A percentile compares a stretch with the other conserved stretches of the same genome.
phyloP scores from a whole-genome alignment of 1,140 invertebrate species.

The Triops longicaudatus region DNA sequence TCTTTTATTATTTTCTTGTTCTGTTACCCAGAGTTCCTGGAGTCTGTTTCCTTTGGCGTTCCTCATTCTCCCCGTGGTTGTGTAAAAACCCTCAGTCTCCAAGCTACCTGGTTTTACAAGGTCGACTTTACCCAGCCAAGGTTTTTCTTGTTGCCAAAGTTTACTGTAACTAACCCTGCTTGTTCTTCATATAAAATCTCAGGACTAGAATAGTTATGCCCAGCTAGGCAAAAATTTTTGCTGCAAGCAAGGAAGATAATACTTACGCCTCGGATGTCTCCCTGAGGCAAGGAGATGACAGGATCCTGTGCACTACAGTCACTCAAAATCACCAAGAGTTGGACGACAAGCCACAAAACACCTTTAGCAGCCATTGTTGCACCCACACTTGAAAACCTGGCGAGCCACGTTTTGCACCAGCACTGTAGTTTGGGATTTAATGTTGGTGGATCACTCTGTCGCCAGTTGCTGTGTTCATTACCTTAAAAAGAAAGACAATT shows the following conservation, averaged over 20 bases:
- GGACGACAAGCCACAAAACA: background rate
- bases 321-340: slow-evolving; percentile 8
- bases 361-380: background rate
- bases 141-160: slow-evolving; percentile 18
- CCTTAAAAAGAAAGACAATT: background rate
- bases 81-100: background rate
- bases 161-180: background rate
- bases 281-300: slow-evolving; percentile 24
- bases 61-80: background rate
- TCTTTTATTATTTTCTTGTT: background rate
- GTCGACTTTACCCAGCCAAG: background rate
- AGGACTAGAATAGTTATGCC: background rate
- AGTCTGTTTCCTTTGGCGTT: background rate
- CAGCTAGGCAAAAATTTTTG: background rate
- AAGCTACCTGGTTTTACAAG: slow-evolving; percentile 16
- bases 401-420: background rate
- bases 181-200: background rate
- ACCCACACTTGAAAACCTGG: background rate
- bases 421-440: background rate
- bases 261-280: slow-evolving; percentile 27
- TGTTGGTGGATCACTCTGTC: background rate
- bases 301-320: slow-evolving; percentile 25
- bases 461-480: background rate
- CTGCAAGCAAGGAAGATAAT: background rate
- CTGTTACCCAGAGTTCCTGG: background rate